Evolutionary conservation across 2,888 invertebrate genomes (phyloP), one percentile per base, ranked within the genome.

Genomic region (Cephus pulcher): DNA sequence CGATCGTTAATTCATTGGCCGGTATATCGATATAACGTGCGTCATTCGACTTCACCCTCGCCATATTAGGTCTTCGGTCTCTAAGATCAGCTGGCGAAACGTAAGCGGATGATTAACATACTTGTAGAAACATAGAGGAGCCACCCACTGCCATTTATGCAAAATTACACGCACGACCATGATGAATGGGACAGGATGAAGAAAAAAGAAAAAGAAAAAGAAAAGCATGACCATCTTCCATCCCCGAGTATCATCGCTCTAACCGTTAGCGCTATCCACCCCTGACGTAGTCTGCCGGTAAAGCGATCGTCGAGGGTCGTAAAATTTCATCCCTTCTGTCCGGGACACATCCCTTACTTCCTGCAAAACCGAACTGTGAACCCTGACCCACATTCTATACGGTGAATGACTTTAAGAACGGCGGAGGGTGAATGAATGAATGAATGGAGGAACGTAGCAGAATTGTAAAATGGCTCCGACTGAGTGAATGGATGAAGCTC

Each of bases 331-430:
- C 37, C 30, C 74, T 74, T 37, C 32, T 33, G 33, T 33, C 23
- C 70, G 6, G 33, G 70, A 23, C 15, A 12, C 70, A 30, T 71
- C 74, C 37, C 74, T 74, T 74, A 32, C 23, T 74, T 37, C 35
- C 74, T 74, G 35, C 12, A 68, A 32, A 34, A 23, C 34, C 23
- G 56, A 56, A 56, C 56, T 56, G 23, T 56, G 56, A 56, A 79
- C 82, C 78, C 82, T 86, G 86, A 86, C 86, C 87, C 85, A 86
- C 83, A 86, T 87, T 75, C 40, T 85, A 83, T 78, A 71, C 79
- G 78, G 82, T 81, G 84, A 87, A 85, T 85, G 86, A 85, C 84
- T 84, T 85, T 86, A 85, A 83, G n/a, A 68, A 75, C 68, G 37
- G 74, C 33, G 34, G 69, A 80, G 77, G 76, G 81, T 83, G 82